Evolutionary conservation across 2,797 vertebrate genomes (phyloP).

Genomic region (Pangasius sanitwongsei): DNA sequence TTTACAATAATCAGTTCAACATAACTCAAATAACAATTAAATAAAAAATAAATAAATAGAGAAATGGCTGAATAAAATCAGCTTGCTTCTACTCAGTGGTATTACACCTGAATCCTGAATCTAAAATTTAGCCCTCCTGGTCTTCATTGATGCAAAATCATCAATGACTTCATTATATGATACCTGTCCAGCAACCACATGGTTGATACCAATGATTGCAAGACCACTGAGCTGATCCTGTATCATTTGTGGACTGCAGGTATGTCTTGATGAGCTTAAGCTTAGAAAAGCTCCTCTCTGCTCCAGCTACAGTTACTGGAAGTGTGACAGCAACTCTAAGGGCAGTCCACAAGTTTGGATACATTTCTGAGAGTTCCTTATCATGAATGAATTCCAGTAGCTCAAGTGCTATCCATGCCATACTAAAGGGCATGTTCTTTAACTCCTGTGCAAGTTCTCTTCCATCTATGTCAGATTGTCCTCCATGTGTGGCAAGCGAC

Average conservation of each 20-base stretch:
- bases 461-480: too few relatives aligned
- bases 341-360: neutral
- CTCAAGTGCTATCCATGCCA: neutral
- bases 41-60: too few relatives aligned
- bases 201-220: constrained; percentile 29
- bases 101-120: too few relatives aligned
- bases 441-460: neutral
- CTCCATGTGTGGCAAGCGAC: too few relatives aligned
- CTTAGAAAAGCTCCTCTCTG: neutral
- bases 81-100: too few relatives aligned
- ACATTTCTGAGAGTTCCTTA: neutral
- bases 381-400: neutral
- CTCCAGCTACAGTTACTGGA: neutral
- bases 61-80: too few relatives aligned
- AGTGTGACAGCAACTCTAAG: neutral
- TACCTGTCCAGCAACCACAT: constrained; percentile 20
- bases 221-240: constrained; percentile 7
- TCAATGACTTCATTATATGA: constrained; percentile 61
- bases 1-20: too few relatives aligned
- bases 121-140: neutral
- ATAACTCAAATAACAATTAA: too few relatives aligned
- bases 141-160: constrained; percentile 1
- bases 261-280: constrained; percentile 13
- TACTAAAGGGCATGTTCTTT: neutral
- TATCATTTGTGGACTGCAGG: constrained; percentile 2